These are phyloP conservation scores for Scomber japonicus DNA, from an alignment of 2,113 vertebrate species.

Conservation along the genomic window DNA sequence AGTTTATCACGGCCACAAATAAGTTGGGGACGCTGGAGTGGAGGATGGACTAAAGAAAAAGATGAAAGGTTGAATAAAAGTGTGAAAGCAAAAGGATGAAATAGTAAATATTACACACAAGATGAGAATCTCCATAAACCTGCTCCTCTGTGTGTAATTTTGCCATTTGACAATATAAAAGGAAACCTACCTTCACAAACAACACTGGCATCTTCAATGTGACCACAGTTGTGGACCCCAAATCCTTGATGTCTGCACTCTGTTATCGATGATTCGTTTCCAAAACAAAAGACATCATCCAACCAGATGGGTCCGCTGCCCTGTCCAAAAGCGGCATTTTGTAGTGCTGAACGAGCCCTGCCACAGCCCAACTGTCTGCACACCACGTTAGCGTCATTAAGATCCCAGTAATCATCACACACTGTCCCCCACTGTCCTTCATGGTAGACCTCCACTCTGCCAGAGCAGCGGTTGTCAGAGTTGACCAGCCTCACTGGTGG, in stretches of 20 bases:
- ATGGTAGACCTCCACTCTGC: slow-evolving; percentile 69
- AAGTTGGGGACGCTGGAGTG: slow-evolving; percentile 27
- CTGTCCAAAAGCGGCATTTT: slow-evolving; percentile 48
- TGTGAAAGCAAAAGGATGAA: no score
- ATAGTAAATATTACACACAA: no score
- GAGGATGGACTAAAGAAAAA: background rate
- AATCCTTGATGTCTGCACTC: slow-evolving; percentile 53
- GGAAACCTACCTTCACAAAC: slow-evolving; percentile 44
- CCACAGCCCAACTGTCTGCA: slow-evolving; percentile 66
- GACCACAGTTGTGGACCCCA: slow-evolving; percentile 53
- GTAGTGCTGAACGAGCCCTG: slow-evolving; percentile 29
- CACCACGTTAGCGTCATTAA: no score
- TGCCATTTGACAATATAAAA: no score
- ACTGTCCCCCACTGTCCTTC: slow-evolving; percentile 68
- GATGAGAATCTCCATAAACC: no score
- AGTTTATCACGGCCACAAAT: slow-evolving; percentile 62
- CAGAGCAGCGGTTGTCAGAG: slow-evolving; percentile 59
- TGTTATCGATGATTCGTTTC: slow-evolving; percentile 44
- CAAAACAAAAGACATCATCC: slow-evolving; percentile 56
- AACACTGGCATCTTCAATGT: slow-evolving; percentile 32
- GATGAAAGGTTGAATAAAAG: no score
- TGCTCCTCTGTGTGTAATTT: no score
- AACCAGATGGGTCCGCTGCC: slow-evolving; percentile 73
- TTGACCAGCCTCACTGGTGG: slow-evolving; percentile 37
- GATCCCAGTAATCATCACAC: slow-evolving; percentile 44